A percentile compares a stretch with the other conserved stretches of the same genome.
These are phyloP conservation scores for Tortrix viridana DNA, from an alignment of 2,888 invertebrate species.

Conservation along the genomic window DNA sequence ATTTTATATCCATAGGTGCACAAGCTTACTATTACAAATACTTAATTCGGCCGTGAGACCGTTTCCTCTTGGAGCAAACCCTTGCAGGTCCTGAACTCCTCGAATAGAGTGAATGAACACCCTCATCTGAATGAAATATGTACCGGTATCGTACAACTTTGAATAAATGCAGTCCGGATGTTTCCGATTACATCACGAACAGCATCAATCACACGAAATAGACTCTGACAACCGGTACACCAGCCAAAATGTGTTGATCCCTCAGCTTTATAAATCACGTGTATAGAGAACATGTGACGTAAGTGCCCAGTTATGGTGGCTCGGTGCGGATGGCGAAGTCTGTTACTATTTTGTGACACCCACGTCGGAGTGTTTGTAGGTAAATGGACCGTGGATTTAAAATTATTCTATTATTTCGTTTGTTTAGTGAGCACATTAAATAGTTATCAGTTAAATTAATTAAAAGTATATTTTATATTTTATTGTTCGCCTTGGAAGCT, in stretches of 20 bases:
- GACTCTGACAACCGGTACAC: slow-evolving; percentile 26
- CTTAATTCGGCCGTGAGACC: no score
- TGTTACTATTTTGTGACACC: slow-evolving; percentile 13
- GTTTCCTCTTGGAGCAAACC: no score
- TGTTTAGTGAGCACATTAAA: no score
- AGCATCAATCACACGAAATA: slow-evolving; percentile 36
- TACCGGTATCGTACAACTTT: slow-evolving; percentile 1
- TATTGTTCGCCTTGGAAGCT: no score
- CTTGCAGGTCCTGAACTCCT: no score
- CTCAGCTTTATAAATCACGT: background rate
- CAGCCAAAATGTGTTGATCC: slow-evolving; percentile 1
- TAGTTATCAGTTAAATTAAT: no score
- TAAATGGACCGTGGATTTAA: slow-evolving; percentile 3
- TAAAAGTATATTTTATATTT: no score
- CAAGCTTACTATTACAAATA: no score
- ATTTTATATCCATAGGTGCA: no score
- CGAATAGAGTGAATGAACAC: no score
- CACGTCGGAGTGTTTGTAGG: slow-evolving; percentile 8
- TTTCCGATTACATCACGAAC: slow-evolving; percentile 20
- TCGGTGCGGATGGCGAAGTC: background rate
- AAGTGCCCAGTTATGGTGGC: background rate
- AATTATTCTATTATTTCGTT: no score
- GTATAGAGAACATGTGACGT: background rate
- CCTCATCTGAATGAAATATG: no score
- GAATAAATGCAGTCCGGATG: slow-evolving; percentile 29